A percentile compares a stretch with the other conserved stretches of the same genome.
Evolutionary conservation across 1,140 invertebrate genomes (phyloP).

Genomic region (Zaprionus ornatus): DNA sequence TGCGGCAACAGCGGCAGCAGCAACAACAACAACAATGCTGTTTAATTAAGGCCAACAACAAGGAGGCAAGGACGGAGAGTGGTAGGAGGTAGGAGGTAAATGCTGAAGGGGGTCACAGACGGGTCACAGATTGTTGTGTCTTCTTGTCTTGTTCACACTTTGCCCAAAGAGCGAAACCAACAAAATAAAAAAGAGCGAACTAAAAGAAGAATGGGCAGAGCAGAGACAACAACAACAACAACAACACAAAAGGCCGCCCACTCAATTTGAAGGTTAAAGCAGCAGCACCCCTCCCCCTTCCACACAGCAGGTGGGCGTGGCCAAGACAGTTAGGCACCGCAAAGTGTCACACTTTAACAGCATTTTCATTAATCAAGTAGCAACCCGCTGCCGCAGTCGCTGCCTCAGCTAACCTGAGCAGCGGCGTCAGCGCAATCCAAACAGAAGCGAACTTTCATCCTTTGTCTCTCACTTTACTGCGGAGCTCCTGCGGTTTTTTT

Average conservation of each 20-base stretch:
- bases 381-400: constrained; percentile 25
- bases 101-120: constrained; percentile 8
- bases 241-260: constrained; percentile 31
- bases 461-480: constrained; percentile 40
- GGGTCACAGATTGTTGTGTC: constrained; percentile 36
- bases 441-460: constrained; percentile 36
- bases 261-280: constrained; percentile 44
- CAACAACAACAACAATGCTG: constrained; percentile 15
- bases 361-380: constrained; percentile 77
- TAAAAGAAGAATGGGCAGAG: background rate
- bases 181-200: background rate
- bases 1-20: background rate
- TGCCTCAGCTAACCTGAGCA: constrained; percentile 31
- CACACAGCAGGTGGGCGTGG: constrained; percentile 46
- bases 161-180: constrained; percentile 19
- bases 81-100: background rate
- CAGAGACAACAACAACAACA: background rate
- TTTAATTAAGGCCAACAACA: constrained; percentile 33
- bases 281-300: background rate
- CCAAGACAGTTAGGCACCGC: constrained; percentile 66
- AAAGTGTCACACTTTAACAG: constrained; percentile 80
- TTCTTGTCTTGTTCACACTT: constrained; percentile 47
- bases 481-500: background rate
- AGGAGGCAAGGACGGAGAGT: too few relatives aligned
- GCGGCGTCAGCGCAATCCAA: constrained; percentile 12